Evolutionary conservation across 2,113 vertebrate genomes (phyloP).

Genomic region (Melanerpes aurifrons): DNA sequence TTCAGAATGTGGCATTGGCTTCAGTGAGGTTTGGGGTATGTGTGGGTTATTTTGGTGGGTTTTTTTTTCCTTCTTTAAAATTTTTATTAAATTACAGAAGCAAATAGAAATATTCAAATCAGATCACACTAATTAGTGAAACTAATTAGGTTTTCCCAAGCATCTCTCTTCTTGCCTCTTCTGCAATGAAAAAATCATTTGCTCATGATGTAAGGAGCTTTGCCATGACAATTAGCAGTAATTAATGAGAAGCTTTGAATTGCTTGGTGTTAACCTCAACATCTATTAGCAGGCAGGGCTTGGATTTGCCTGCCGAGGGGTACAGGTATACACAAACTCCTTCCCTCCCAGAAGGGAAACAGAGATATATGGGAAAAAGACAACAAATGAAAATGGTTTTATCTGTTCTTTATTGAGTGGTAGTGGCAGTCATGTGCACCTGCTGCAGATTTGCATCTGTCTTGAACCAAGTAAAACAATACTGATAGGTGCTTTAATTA

Average conservation of each 20-base stretch:
- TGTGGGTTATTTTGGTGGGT: not conserved
- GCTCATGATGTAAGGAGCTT: constrained; percentile 16
- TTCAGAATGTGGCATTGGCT: not conserved
- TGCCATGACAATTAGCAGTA: constrained; percentile 42
- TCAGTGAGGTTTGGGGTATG: not conserved
- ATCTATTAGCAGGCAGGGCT: not conserved
- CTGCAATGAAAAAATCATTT: constrained; percentile 26
- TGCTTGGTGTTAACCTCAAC: not conserved
- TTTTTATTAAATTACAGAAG: not conserved
- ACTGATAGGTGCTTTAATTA: not conserved
- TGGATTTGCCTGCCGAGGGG: not conserved
- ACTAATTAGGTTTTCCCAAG: constrained; percentile 25
- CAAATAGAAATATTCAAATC: constrained; percentile 46
- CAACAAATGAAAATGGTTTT: not conserved
- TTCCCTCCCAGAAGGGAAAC: not conserved
- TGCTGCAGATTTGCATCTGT: not conserved
- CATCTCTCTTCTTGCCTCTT: not conserved
- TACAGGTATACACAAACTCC: not conserved
- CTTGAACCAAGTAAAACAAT: not conserved
- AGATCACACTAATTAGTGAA: constrained; percentile 7
- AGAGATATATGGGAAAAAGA: not conserved
- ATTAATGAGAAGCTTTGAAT: constrained; percentile 60
- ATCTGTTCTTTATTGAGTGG: not conserved
- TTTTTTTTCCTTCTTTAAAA: not conserved
- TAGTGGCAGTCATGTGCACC: not conserved